A percentile compares a stretch with the other conserved stretches of the same genome.
phyloP scores from a whole-genome alignment of 2,888 invertebrate species.

The Fragum sueziense region DNA sequence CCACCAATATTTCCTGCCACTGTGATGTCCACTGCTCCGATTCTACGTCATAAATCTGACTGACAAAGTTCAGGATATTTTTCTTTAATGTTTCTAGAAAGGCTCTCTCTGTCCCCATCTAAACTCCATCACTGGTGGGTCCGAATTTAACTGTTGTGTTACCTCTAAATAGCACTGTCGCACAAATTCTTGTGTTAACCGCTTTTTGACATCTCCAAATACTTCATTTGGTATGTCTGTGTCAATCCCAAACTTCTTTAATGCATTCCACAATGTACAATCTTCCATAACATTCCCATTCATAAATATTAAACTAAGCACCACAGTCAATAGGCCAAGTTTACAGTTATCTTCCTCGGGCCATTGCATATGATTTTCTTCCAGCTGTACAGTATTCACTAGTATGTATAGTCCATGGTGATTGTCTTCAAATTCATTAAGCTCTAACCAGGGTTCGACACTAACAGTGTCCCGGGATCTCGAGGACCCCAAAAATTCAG shows the following conservation, averaged over 20 bases:
- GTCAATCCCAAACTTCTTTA: constrained; percentile 77
- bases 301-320: constrained; percentile 80
- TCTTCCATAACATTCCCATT: constrained; percentile 77
- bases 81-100: constrained; percentile 78
- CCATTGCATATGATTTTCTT: too few relatives aligned
- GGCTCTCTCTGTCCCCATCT: constrained; percentile 81
- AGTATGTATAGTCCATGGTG: too few relatives aligned
- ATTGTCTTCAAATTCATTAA: too few relatives aligned
- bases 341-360: constrained; percentile 72
- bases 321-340: constrained; percentile 76
- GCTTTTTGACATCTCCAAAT: constrained; percentile 80
- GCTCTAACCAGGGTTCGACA: too few relatives aligned
- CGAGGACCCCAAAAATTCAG: too few relatives aligned
- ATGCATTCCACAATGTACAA: constrained; percentile 75
- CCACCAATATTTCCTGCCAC: constrained; percentile 63
- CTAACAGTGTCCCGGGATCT: too few relatives aligned
- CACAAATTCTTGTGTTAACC: constrained; percentile 79
- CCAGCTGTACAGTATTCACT: too few relatives aligned
- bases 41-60: constrained; percentile 72
- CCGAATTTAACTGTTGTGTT: constrained; percentile 71
- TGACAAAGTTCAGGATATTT: constrained; percentile 79
- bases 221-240: constrained; percentile 74
- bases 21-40: constrained; percentile 73
- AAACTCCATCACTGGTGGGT: constrained; percentile 77
- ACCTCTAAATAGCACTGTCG: constrained; percentile 80